Percentiles rank a stretch among this genome's conserved stretches.
Evolutionary conservation across 2,888 invertebrate species (phyloP).

Genomic region (Neoscelio sp.): DNA sequence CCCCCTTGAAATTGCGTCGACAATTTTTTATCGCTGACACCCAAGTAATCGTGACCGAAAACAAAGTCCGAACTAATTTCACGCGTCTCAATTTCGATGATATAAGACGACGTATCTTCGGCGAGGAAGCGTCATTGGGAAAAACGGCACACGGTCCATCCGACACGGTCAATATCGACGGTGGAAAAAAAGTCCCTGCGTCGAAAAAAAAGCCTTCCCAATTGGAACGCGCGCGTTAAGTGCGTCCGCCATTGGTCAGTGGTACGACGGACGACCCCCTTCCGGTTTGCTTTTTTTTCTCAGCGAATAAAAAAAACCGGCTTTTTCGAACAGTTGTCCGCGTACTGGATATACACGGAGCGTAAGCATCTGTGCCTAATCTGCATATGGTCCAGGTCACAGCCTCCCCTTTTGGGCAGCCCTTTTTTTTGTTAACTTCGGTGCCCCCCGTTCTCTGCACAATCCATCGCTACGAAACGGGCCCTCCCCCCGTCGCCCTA

Average conservation of each 20-base stretch:
- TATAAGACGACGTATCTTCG: conserved; percentile 47
- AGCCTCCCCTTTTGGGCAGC: conserved; percentile 71
- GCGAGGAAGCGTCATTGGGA: conserved; percentile 53
- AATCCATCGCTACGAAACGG: conserved; percentile 42
- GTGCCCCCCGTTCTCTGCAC: conserved; percentile 53
- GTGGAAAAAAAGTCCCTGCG: conserved; percentile 48
- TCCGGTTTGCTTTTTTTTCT: conserved; percentile 65
- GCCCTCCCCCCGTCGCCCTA: conserved; percentile 71
- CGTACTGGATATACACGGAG: conserved; percentile 59
- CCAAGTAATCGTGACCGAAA: conserved; percentile 6
- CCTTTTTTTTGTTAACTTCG: conserved; percentile 72
- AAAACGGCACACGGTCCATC: conserved; percentile 63
- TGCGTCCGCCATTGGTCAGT: conserved; percentile 63
- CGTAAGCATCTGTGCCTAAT: conserved; percentile 81
- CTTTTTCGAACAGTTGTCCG: conserved; percentile 77
- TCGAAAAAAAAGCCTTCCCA: conserved; percentile 46
- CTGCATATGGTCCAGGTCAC: conserved; percentile 81
- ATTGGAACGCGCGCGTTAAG: conserved; percentile 33
- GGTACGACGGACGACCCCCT: conserved; percentile 59
- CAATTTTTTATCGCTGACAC: conserved; percentile 32
- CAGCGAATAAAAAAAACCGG: conserved; percentile 74
- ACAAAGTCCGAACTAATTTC: conserved; percentile 60
- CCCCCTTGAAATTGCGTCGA: conserved; percentile 3
- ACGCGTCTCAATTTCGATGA: conserved; percentile 65
- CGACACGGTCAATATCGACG: conserved; percentile 53